phyloP scores from a whole-genome alignment of 2,797 vertebrate genomes.

The Adelosebastes latens region DNA sequence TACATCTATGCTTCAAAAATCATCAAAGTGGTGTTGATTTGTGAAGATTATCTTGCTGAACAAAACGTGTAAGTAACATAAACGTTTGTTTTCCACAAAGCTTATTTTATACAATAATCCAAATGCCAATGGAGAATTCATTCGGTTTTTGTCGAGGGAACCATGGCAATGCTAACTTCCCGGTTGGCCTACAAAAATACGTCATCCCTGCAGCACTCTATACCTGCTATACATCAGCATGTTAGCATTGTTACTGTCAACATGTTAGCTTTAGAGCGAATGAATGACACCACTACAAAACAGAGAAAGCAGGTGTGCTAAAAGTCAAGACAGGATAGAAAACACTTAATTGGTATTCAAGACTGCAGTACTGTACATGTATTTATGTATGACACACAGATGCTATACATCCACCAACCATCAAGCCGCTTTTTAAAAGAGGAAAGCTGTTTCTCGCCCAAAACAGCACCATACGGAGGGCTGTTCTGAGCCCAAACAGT shows the following conservation, averaged over 20 bases:
- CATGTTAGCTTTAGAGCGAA: not conserved
- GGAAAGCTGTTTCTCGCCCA: not conserved
- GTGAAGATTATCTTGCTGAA: no score
- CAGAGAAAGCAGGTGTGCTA: not conserved
- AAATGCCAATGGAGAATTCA: no score
- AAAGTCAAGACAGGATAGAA: not conserved
- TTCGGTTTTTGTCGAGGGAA: no score
- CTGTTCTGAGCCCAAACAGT: not conserved
- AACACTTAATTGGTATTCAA: slow-evolving; percentile 1
- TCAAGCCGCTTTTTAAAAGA: not conserved
- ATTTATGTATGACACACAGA: not conserved
- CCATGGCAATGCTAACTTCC: no score
- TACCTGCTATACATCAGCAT: not conserved
- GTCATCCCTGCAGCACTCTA: not conserved
- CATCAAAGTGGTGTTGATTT: no score
- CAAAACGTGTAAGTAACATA: no score
- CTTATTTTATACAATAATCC: no score
- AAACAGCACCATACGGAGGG: not conserved
- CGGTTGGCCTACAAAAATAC: no score
- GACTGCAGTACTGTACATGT: not conserved
- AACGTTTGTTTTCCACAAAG: no score
- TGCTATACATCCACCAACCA: not conserved
- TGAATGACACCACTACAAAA: not conserved
- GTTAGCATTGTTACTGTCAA: not conserved
- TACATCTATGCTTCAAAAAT: no score